Conservation (phyloP, 2,888 invertebrate genomes). For the Cantharis rufa region DNA sequence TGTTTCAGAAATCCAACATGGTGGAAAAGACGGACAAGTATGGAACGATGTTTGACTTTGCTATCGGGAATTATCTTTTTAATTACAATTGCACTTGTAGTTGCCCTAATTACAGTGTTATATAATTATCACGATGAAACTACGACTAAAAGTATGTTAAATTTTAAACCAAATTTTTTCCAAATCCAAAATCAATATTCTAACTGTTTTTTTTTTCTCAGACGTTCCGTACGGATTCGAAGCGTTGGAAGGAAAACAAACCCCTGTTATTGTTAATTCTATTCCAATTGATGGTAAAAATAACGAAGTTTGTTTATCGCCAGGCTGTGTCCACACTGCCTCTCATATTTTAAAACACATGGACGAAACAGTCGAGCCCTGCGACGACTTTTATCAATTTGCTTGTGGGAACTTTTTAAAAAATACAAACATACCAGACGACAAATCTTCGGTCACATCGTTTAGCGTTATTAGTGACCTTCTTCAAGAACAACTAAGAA, state of each 20-base stretch:
- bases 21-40: slow-evolving; percentile 76
- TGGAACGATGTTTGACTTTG: slow-evolving; percentile 71
- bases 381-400: slow-evolving; percentile 82
- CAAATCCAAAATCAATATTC: no score
- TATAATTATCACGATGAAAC: slow-evolving; percentile 45
- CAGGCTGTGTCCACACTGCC: slow-evolving; percentile 83
- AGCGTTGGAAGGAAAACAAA: slow-evolving; percentile 26
- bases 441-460: slow-evolving; percentile 77
- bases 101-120: slow-evolving; percentile 63
- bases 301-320: slow-evolving; percentile 66
- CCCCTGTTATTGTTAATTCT: slow-evolving; percentile 36
- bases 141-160: slow-evolving; percentile 12
- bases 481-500: slow-evolving; percentile 72
- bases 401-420: slow-evolving; percentile 78
- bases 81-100: slow-evolving; percentile 64
- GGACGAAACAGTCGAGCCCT: slow-evolving; percentile 73
- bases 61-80: slow-evolving; percentile 63
- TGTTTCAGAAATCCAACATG: slow-evolving; percentile 73
- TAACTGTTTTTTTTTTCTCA: background rate
- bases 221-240: slow-evolving; percentile 29
- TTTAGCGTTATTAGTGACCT: slow-evolving; percentile 77
- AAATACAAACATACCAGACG: slow-evolving; percentile 76
- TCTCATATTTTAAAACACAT: slow-evolving; percentile 72
- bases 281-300: slow-evolving; percentile 44
- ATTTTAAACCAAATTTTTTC: background rate